These are phyloP conservation scores for Heliopora coerulea DNA, from an alignment of 92 coral and sea anemone genomes.

Conservation along the genomic window DNA sequence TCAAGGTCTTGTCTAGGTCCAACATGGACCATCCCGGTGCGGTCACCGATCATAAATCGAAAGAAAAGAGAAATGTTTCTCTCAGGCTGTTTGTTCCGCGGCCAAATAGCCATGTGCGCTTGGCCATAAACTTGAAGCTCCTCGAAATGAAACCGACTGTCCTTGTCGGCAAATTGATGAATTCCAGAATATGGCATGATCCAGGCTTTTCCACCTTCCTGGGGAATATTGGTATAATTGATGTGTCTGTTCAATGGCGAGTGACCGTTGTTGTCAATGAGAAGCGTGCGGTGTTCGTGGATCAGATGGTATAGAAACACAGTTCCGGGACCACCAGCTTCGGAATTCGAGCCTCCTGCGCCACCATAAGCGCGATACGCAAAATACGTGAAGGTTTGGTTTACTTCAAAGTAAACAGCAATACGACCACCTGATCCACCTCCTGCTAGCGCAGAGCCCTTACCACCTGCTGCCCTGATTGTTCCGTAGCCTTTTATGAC, in stretches of 20 bases:
- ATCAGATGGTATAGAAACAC: constrained; percentile 83
- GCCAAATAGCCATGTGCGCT: constrained; percentile 89
- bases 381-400: constrained; percentile 85
- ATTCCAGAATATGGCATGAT: constrained; percentile 94
- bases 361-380: constrained; percentile 87
- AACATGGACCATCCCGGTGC: constrained; percentile 92
- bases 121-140: constrained; percentile 81
- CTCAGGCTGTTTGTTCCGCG: constrained; percentile 58
- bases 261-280: constrained; percentile 81
- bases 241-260: constrained; percentile 81
- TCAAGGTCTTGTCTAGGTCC: constrained; percentile 79
- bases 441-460: constrained; percentile 63
- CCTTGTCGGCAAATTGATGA: constrained; percentile 73
- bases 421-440: constrained; percentile 96
- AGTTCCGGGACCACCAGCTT: constrained; percentile 95
- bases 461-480: constrained; percentile 84
- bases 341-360: constrained; percentile 59
- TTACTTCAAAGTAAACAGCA: constrained; percentile 80
- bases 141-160: constrained; percentile 83
- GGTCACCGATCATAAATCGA: constrained; percentile 90
- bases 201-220: constrained; percentile 98
- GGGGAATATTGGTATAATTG: constrained; percentile 60
- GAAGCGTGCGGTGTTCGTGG: constrained; percentile 87
- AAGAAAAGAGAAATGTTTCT: constrained; percentile 80
- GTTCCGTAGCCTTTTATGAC: constrained; percentile 85